Conservation (phyloP, 2,113 vertebrate species). For the Ascaphus truei region DNA sequence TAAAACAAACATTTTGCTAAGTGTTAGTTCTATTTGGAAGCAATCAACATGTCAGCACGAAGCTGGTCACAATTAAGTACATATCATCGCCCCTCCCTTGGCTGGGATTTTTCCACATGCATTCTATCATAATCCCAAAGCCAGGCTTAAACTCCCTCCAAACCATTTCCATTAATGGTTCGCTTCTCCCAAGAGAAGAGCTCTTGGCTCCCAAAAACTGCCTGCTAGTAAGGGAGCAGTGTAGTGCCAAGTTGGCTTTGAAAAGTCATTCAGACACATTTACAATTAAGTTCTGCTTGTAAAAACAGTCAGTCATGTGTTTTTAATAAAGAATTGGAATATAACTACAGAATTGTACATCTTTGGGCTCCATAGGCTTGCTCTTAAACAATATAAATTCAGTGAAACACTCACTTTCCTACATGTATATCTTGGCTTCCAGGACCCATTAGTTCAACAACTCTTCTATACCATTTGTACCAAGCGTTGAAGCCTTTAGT, state of each 20-base stretch:
- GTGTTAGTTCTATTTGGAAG: conserved; percentile 13
- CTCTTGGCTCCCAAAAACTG: conserved; percentile 15
- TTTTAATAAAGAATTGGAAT: conserved; percentile 44
- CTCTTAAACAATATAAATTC: background rate
- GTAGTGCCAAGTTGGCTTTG: background rate
- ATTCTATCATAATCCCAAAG: conserved; percentile 2
- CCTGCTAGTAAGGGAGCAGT: conserved; percentile 11
- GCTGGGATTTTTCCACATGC: background rate
- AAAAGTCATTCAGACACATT: conserved; percentile 12
- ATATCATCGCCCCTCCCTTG: conserved; percentile 16
- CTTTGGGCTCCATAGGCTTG: conserved; percentile 23
- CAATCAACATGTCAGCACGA: conserved; percentile 8
- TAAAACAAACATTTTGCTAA: conserved; percentile 35
- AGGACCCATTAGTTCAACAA: background rate
- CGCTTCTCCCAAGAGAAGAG: background rate
- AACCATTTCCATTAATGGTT: background rate
- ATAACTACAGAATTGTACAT: conserved; percentile 37
- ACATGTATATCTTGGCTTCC: background rate
- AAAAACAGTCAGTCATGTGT: conserved; percentile 35
- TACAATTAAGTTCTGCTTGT: conserved; percentile 37
- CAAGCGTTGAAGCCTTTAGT: background rate
- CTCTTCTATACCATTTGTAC: background rate
- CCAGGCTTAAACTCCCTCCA: background rate
- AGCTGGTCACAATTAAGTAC: conserved; percentile 17
- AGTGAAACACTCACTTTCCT: background rate